Percentiles rank a stretch among this genome's conserved stretches.
These are phyloP conservation scores for Promerops cafer DNA, from an alignment of 2,113 vertebrate genomes.

Conservation along the genomic window DNA sequence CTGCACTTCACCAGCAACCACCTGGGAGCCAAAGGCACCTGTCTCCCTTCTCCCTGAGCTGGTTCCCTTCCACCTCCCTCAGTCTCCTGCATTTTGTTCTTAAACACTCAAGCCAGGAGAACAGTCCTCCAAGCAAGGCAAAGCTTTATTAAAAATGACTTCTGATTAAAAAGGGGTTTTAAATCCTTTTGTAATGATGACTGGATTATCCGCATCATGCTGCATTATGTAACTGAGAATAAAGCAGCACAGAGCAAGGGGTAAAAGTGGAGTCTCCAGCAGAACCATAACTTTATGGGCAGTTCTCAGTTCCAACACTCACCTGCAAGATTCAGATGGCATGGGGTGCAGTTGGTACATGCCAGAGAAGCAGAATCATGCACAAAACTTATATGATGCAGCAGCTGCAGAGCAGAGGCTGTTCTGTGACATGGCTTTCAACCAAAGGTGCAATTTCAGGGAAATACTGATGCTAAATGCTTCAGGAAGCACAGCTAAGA, in stretches of 20 bases:
- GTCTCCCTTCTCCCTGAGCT: background rate
- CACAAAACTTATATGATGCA: fast-evolving
- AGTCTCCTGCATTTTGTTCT: background rate
- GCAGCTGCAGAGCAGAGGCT: background rate
- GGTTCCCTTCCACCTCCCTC: background rate
- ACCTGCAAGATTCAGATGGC: background rate
- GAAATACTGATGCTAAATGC: background rate
- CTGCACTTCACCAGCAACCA: background rate
- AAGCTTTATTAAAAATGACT: constrained; percentile 31
- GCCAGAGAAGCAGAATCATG: background rate
- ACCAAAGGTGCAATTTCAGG: background rate
- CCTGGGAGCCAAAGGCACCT: background rate
- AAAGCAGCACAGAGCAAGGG: background rate
- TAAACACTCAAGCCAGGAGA: background rate
- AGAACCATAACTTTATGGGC: background rate
- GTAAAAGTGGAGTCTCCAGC: background rate
- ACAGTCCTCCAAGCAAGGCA: background rate
- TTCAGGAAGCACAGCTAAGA: background rate
- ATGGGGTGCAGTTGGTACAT: background rate
- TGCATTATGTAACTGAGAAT: background rate
- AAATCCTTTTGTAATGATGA: constrained; percentile 13
- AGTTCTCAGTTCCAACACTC: background rate
- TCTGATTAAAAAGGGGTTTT: background rate
- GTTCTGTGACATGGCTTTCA: fast-evolving
- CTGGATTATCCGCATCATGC: background rate